Evolutionary conservation across 2,113 vertebrate species (phyloP).

Genomic region (Arizona elegans): DNA sequence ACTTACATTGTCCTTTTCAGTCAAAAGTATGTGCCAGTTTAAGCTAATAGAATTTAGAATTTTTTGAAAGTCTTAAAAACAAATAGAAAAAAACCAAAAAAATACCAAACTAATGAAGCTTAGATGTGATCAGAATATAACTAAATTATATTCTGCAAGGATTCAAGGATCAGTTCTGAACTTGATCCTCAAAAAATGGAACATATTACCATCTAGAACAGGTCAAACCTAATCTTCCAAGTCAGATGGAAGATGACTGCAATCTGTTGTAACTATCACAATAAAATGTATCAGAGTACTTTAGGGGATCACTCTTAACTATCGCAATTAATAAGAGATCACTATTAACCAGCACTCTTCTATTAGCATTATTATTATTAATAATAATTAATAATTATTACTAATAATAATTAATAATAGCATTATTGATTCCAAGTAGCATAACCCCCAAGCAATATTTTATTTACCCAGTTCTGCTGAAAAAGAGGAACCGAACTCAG

Average conservation of each 20-base stretch:
- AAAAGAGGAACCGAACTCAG: background rate
- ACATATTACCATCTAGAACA: background rate
- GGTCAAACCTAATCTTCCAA: background rate
- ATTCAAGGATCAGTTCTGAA: background rate
- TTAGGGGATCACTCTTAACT: background rate
- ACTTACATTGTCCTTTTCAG: background rate
- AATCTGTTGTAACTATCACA: background rate
- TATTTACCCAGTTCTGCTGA: background rate
- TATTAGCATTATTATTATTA: no score
- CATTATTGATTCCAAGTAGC: background rate
- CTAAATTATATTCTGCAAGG: background rate
- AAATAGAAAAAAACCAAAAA: background rate
- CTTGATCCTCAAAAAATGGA: background rate
- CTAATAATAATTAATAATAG: background rate
- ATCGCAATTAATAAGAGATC: background rate
- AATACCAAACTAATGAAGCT: background rate
- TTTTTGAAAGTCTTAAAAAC: background rate
- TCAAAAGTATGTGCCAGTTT: background rate
- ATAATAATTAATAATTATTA: no score
- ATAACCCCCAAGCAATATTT: background rate
- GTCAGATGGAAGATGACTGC: background rate
- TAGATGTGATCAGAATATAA: background rate
- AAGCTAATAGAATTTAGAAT: background rate
- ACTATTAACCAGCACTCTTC: background rate
- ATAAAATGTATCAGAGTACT: background rate